Conservation (phyloP, 2,797 vertebrate genomes). For the Melanotaenia maccullochi region DNA sequence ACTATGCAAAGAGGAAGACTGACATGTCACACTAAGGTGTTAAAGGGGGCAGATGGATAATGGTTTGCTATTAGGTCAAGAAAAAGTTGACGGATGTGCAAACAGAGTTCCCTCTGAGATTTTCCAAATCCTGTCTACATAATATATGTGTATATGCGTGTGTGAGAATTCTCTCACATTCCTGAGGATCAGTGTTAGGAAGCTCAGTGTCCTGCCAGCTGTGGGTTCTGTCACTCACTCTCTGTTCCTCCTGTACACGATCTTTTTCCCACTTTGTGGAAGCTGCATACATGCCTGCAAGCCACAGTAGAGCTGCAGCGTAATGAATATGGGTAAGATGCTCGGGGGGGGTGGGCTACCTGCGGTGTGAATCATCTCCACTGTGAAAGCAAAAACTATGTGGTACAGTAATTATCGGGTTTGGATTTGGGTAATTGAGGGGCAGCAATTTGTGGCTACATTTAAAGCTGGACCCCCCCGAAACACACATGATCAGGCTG, state of each 20-base stretch:
- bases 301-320: too few species aligned
- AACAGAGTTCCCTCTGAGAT: conserved; percentile 37
- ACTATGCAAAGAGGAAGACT: conserved; percentile 40
- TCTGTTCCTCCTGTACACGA: too few species aligned
- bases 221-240: conserved; percentile 60
- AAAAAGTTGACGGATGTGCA: conserved; percentile 23
- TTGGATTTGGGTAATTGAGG: conserved; percentile 49
- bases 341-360: conserved; percentile 19
- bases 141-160: conserved; percentile 42
- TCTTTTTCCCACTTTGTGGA: too few species aligned
- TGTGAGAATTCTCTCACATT: conserved; percentile 71
- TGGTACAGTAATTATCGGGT: conserved; percentile 50
- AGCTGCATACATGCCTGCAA: too few species aligned
- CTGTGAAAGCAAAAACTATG: conserved; percentile 22
- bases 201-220: conserved; percentile 77
- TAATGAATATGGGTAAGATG: conserved; percentile 2
- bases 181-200: conserved; percentile 75
- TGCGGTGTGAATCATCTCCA: conserved; percentile 40
- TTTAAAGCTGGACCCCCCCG: conserved; percentile 36
- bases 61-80: conserved; percentile 56
- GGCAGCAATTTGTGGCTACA: conserved; percentile 46
- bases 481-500: background rate
- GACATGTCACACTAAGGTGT: conserved; percentile 54
- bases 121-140: conserved; percentile 26
- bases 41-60: conserved; percentile 48